Evolutionary conservation across 1,140 invertebrate genomes (phyloP), one percentile per base, ranked within the genome.

Genomic region (Heliothis virescens): DNA sequence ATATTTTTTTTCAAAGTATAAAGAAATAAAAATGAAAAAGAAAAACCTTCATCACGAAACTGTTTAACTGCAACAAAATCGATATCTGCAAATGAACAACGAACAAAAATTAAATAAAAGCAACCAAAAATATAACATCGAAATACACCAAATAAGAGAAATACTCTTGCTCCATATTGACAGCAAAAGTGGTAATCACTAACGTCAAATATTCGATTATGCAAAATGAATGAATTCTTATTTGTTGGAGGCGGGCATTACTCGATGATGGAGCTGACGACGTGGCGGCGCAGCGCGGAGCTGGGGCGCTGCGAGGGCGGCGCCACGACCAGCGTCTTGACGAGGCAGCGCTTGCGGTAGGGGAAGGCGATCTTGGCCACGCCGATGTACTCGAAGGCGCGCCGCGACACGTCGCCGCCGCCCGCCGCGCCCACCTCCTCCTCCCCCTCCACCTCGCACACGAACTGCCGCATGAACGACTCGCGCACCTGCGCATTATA

Each of bases 401-500:
- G 89, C 1, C 91, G 89, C 34, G 91, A 93, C 47, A 87, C 55
- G 79, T 93, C 91, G 80, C 85, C 71, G 63, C 78, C 75, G 29
- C 85, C 83, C 16, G 63, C 67, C 78, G 73, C 87, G 0, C 82
- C 85, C 52, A 79, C 82, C 57, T 94, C 94, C 83, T 97, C 97
- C 86, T 97, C 97, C 79, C 97, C 97, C 87, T 98, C 98, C 50
- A 97, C 96, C 91, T 98, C 98, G 86, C 97, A 97, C 1, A 99
- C 98, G 93, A 99, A 99, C 90, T 99, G 98, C 29, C 99, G 96
- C 98, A 99, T 99, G 93, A 99, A 99, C 91, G 98, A 99, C 93
- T 99, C 99, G 52, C 99, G 96, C 0, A 99, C 97, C 97, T 98
- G 83, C 0, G 16, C 5, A 47, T 11, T 18, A 50, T 16, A 75